Base-by-base conservation (phyloP, 1,140 invertebrate species). In the Dinoponera quadriceps region DNA sequence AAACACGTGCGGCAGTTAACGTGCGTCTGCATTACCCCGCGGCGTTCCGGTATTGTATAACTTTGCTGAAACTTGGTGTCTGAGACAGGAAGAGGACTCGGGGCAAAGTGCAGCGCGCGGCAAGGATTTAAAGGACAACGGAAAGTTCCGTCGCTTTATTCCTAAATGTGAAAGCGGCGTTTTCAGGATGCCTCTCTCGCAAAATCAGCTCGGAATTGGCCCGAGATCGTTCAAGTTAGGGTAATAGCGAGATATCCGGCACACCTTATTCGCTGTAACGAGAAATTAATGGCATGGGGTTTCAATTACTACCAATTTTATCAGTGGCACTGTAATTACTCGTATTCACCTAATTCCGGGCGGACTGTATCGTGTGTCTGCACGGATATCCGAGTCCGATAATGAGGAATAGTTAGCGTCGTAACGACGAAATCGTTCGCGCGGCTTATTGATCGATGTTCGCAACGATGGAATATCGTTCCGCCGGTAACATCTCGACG, bases 391-490 rank as follows among this genome's bases (percentile, higher is more conserved):
- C 75, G 69, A 71, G 65, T 71, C 63, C 65, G 75, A 80, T 80
- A 80, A 80, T 80, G 75, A 80, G 75, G 75, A 80, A 71, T 71
- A 48, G 75, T 71, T 71, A 80, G 75, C 75, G 75, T 80, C 51
- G 65, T 80, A 71, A 80, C 49, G 49, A 33, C 69, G 75, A 80
- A 80, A 80, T 48, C 38, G 38, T 44, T 44, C 7, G 75, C 51
- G 75, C 38, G 33, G 18, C 22, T 54, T 80, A 80, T 80, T 65
- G 75, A 80, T 80, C 75, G 71, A 69, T 4, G 22, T 22, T 14
- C 48, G 22, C 65, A 44, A 69, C 55, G 75, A 80, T 57, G 65
- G 33, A 71, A 71, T 71, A 57, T 38, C 44, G 75, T 69, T 69
- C 44, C 33, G 49, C 16, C 51, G 20, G 51, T 33, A 29, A 20